Percentiles rank a stretch among this genome's conserved stretches.
Conservation (phyloP, 2,113 vertebrate genomes). For the Python bivittatus region DNA sequence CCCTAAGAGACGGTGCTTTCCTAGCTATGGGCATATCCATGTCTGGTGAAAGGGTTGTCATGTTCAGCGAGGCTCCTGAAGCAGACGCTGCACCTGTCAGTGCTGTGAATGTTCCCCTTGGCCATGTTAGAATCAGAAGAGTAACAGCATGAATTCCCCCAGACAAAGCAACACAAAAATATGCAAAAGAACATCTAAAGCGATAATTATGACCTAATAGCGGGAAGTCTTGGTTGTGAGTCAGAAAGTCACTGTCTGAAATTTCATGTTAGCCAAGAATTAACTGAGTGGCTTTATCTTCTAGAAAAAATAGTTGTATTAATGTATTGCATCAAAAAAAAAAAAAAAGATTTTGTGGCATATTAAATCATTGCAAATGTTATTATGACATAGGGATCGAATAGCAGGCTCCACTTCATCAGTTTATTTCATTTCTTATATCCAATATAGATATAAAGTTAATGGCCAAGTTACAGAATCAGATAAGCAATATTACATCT, state of each 20-base stretch:
- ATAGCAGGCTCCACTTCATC: background rate
- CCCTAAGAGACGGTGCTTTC: background rate
- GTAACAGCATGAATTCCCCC: background rate
- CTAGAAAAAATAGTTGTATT: background rate
- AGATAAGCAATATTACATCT: too few relatives aligned
- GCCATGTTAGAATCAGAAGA: constrained; percentile 3
- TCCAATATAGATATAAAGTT: background rate
- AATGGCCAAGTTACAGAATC: too few relatives aligned
- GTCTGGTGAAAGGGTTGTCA: background rate
- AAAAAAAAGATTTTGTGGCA: too few relatives aligned
- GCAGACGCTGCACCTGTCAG: background rate
- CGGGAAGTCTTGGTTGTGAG: background rate
- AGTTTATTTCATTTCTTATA: background rate
- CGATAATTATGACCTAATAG: constrained; percentile 22
- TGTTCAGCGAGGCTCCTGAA: background rate
- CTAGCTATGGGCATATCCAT: fast-evolving
- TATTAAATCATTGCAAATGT: background rate
- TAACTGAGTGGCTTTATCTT: background rate
- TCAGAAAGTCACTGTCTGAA: background rate
- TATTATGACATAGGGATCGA: background rate
- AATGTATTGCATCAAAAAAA: too few relatives aligned
- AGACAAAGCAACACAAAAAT: constrained; percentile 13
- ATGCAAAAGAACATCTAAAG: background rate
- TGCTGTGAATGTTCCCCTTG: constrained; percentile 6
- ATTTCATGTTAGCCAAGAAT: background rate